Evolutionary conservation across 2,797 vertebrate genomes (phyloP), one percentile per base, ranked within the genome.

Genomic region (Characodon lateralis): DNA sequence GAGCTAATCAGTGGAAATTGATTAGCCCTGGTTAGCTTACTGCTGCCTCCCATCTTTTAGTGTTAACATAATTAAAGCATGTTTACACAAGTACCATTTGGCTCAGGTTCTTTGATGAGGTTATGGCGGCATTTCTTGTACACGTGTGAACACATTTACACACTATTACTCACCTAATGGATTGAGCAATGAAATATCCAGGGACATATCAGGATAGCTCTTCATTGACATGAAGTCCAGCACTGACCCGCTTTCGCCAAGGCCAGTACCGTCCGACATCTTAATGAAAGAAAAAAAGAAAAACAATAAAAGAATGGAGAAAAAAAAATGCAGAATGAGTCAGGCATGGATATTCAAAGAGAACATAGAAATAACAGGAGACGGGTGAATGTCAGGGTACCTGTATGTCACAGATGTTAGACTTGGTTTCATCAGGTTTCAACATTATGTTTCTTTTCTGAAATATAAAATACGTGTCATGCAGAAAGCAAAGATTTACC

Each of bases 201-300:
- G 93, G 76, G 98, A 98, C 80, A 98, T 96, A 66, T 99, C 98
- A 0, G 98, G 96, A 84, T 98, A 99, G 0, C 91, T 94, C 92
- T 98, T 99, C 93, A 98, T 94, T 0, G 97, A 96, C 89, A 99
- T 96, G 84, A 99, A 98, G 84, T 99, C 98, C 91, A 98, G 92
- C 50, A 97, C 96, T 3, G 97, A 97, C 74, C 94, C 70, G 28
- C 94, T 92, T 35, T 96, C 91, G 22, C 96, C 96, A 53, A 95
- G 77, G n/a, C 95, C 95, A 41, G 91, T 68, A 26, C 95, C 87
- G 50, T 97, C 97, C 72, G 95, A 92, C 82, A 96, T 93, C 97
- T 98, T 80, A 72, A 88, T 20, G 81, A 73, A 83, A 78, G 72
- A 0, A 83, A 43, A 59, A 48, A 71, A 53, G 43, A 69, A 53